Evolutionary conservation across 2,113 vertebrate genomes (phyloP).

Genomic region (Corvus moneduloides): DNA sequence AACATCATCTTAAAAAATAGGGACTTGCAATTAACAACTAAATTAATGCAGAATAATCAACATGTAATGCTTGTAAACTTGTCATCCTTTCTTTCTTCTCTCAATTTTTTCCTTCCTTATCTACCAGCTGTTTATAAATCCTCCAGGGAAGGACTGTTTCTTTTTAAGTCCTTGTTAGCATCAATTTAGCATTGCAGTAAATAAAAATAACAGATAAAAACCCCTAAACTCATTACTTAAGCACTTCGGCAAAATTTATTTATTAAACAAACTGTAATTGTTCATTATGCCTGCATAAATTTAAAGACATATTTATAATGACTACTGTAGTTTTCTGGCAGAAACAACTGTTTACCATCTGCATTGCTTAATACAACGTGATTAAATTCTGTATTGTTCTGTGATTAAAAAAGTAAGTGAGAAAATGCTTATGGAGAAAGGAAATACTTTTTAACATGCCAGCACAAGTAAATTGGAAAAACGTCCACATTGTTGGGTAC

Average conservation of each 20-base stretch:
- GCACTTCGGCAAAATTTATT: background rate
- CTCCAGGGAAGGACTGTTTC: background rate
- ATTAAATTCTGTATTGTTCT: background rate
- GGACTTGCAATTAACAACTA: background rate
- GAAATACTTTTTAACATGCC: background rate
- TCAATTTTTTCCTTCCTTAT: background rate
- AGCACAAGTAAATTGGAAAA: background rate
- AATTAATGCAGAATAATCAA: background rate
- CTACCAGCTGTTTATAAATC: background rate
- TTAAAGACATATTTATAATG: background rate
- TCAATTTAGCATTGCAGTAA: background rate
- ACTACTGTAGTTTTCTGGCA: background rate
- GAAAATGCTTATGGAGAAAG: background rate
- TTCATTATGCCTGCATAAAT: background rate
- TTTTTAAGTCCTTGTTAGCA: constrained; percentile 5
- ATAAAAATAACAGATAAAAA: background rate
- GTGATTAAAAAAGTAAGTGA: background rate
- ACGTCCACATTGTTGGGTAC: background rate
- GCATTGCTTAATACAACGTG: background rate
- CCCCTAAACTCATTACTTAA: background rate
- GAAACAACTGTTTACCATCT: background rate
- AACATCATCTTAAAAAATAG: background rate
- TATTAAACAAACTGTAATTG: constrained; percentile 18
- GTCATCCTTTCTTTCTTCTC: background rate
- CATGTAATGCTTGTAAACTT: background rate